Conservation (phyloP, 2,797 vertebrate genomes). For the Anomalospiza imberbis region DNA sequence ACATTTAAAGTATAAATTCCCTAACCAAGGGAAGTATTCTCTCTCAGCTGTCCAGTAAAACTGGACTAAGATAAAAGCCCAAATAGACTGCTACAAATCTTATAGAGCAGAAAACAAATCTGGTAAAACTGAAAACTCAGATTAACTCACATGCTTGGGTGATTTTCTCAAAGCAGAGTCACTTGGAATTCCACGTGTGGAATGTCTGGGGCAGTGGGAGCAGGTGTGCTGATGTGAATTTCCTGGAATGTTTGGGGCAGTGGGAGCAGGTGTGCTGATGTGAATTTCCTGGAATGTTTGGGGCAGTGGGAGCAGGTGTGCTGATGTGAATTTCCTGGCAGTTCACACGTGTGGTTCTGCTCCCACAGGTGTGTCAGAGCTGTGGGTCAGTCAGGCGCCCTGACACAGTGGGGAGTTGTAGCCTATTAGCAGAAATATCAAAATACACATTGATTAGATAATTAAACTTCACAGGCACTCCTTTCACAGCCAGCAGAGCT, state of each 20-base stretch:
- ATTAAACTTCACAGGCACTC: not conserved
- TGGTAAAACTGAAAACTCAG: not conserved
- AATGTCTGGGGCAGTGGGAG: not conserved
- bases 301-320: not conserved
- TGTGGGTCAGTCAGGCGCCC: too few relatives aligned
- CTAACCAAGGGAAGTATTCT: not conserved
- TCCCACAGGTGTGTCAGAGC: not conserved
- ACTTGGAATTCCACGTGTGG: not conserved
- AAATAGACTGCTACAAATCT: not conserved
- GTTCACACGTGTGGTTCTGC: accelerated
- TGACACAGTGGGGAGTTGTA: not conserved
- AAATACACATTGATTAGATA: too few relatives aligned
- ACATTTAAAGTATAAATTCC: too few relatives aligned
- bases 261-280: not conserved
- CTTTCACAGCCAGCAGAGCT: too few relatives aligned
- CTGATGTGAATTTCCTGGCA: not conserved
- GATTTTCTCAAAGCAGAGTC: not conserved
- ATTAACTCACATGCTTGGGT: not conserved
- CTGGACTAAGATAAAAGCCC: not conserved
- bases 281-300: not conserved
- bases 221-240: not conserved
- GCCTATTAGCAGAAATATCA: not conserved
- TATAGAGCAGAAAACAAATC: not conserved
- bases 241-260: not conserved
- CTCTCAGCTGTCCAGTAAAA: not conserved